A percentile compares a stretch with the other conserved stretches of the same genome.
Conservation (phyloP, 1,140 invertebrate genomes). For the Oreohelix idahoensis region DNA sequence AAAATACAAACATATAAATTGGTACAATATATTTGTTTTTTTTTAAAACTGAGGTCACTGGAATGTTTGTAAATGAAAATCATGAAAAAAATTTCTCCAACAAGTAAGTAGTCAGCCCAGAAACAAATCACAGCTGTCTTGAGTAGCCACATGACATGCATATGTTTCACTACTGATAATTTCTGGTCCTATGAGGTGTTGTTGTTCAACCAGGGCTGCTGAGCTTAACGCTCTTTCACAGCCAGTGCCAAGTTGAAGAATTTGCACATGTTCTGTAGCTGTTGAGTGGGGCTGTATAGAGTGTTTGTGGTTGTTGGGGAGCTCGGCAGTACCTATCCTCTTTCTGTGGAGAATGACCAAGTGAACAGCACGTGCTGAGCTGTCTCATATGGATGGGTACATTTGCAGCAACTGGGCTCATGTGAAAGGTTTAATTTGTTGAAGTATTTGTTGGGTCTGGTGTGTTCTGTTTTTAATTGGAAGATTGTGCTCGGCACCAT, state of each 20-base stretch:
- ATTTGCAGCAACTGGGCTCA: too few species aligned
- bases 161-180: neutral
- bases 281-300: too few species aligned
- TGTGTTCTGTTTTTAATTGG: too few species aligned
- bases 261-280: neutral
- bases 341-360: too few species aligned
- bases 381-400: too few species aligned
- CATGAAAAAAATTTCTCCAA: neutral
- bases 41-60: neutral
- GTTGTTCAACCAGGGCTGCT: neutral
- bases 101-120: neutral
- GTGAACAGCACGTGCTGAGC: too few species aligned
- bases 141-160: neutral
- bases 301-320: neutral
- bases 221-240: too few species aligned
- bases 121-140: neutral
- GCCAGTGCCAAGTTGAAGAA: neutral
- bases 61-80: constrained; percentile 6
- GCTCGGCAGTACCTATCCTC: too few species aligned
- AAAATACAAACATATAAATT: neutral
- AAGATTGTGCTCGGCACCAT: too few species aligned
- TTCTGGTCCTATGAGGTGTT: too few species aligned
- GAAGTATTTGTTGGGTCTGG: too few species aligned
- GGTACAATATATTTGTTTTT: neutral
- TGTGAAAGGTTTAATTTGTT: too few species aligned